Evolutionary conservation across 2,113 vertebrate genomes (phyloP).

Genomic region (Vireo altiloquus): DNA sequence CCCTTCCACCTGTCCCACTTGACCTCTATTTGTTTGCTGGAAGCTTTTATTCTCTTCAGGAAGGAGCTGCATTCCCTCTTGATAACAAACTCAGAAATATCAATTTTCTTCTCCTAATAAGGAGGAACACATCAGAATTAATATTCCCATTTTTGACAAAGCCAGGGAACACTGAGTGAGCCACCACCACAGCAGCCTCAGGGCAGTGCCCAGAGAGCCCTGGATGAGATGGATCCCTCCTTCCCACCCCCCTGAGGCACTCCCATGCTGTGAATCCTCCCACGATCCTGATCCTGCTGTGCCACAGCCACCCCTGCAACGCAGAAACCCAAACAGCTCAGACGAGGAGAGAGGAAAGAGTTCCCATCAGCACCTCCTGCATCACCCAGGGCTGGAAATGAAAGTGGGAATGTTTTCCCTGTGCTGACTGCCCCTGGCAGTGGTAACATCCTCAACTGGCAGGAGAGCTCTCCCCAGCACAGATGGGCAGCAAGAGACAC

Average conservation of each 20-base stretch:
- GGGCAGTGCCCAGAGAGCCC: rapidly evolving
- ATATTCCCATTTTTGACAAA: not conserved
- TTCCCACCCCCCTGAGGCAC: rapidly evolving
- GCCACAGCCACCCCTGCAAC: not conserved
- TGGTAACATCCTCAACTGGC: rapidly evolving
- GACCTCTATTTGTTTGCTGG: not conserved
- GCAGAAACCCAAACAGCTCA: not conserved
- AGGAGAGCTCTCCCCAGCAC: not conserved
- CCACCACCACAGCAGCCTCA: not conserved
- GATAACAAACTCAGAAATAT: not conserved
- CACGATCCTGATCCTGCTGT: no score
- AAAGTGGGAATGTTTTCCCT: rapidly evolving
- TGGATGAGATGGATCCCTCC: not conserved
- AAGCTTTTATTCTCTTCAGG: not conserved
- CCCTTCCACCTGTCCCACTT: not conserved
- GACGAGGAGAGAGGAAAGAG: not conserved
- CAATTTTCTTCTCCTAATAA: not conserved
- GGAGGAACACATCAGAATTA: not conserved
- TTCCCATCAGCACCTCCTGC: not conserved
- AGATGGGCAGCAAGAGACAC: not conserved
- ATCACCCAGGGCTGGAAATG: not conserved
- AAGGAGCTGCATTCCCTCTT: not conserved
- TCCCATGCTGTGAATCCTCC: not conserved
- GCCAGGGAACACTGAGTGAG: not conserved
- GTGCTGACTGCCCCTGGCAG: rapidly evolving